Evolutionary conservation across 2,888 invertebrate species (phyloP).

Genomic region (Lamellibrachia satsuma): DNA sequence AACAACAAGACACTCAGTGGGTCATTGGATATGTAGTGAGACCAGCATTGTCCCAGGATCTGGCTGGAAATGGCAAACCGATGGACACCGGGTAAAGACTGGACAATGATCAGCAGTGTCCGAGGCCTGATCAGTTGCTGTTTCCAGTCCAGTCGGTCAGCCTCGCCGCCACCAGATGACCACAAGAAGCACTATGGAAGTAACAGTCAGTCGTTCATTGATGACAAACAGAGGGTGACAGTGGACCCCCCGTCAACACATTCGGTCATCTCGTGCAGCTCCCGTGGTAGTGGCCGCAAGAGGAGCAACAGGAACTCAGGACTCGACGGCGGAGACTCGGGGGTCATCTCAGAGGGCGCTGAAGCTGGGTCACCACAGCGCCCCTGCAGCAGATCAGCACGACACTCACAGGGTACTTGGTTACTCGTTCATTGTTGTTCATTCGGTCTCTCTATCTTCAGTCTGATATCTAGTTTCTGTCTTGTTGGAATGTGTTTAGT

Average conservation of each 20-base stretch:
- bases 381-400: not conserved
- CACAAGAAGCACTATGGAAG: not conserved
- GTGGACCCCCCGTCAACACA: not conserved
- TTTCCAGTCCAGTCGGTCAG: not conserved
- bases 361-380: not conserved
- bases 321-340: not conserved
- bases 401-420: not conserved
- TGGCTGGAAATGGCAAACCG: not conserved
- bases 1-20: not conserved
- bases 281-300: not conserved
- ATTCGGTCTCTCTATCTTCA: not conserved
- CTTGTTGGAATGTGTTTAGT: not conserved
- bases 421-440: not conserved
- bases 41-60: not conserved
- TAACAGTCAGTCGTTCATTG: not conserved
- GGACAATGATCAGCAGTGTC: conserved; percentile 17
- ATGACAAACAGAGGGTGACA: not conserved
- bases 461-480: not conserved
- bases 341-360: not conserved
- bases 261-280: not conserved
- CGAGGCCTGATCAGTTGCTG: conserved; percentile 6
- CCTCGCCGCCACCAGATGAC: not conserved
- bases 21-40: not conserved
- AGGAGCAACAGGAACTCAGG: not conserved
- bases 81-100: not conserved